phyloP scores from a whole-genome alignment of 2,797 vertebrate genomes.

The Crenuchus spilurus region DNA sequence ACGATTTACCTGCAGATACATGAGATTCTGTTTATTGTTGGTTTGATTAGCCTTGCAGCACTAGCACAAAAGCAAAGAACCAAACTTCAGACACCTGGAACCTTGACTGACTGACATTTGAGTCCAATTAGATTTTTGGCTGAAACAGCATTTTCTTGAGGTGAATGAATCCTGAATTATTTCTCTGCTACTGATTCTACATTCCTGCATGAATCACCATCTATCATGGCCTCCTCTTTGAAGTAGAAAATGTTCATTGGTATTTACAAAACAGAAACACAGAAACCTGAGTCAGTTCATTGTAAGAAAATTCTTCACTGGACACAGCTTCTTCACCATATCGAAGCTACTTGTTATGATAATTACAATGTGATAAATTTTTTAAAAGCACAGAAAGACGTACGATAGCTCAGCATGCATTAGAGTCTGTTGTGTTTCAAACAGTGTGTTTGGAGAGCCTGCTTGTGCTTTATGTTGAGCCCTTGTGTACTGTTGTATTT shows the following conservation, averaged over 20 bases:
- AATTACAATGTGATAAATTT: neutral
- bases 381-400: neutral
- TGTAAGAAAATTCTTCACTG: neutral
- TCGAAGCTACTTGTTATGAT: neutral
- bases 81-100: too few species aligned
- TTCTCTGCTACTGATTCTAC: neutral
- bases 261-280: constrained; percentile 15
- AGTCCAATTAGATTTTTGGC: too few species aligned
- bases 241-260: neutral
- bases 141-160: neutral
- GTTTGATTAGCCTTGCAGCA: too few species aligned
- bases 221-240: neutral
- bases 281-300: constrained; percentile 8
- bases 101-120: too few species aligned
- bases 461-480: neutral
- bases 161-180: neutral
- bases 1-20: too few species aligned
- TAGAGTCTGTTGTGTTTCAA: neutral
- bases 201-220: neutral
- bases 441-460: neutral
- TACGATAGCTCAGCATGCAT: constrained; percentile 2
- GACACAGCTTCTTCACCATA: neutral
- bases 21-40: too few species aligned
- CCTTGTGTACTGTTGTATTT: constrained; percentile 1
- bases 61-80: too few species aligned